Evolutionary conservation across 64 coral and sea anemone species (phyloP).

Genomic region (Trachythela sp.): DNA sequence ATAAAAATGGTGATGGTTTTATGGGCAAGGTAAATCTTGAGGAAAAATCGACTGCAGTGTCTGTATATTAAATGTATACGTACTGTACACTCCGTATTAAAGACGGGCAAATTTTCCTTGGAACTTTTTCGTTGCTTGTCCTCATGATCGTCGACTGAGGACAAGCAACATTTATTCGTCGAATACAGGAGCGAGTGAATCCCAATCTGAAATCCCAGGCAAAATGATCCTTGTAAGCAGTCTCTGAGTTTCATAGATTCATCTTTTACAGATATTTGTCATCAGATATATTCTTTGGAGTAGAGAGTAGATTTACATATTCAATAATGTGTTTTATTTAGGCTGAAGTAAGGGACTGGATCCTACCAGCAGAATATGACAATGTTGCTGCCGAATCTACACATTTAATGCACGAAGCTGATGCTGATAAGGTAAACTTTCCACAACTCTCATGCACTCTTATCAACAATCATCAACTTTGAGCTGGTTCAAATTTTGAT

Average conservation of each 20-base stretch:
- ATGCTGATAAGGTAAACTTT: slow-evolving; percentile 56
- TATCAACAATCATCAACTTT: neutral
- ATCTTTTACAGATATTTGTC: no score
- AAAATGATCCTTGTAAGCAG: no score
- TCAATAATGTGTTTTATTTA: neutral
- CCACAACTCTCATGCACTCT: neutral
- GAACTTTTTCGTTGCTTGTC: no score
- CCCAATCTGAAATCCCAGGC: no score
- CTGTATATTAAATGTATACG: no score
- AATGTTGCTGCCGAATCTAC: slow-evolving; percentile 80
- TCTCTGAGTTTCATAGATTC: no score
- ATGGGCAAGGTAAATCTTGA: slow-evolving; percentile 71
- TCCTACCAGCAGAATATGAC: slow-evolving; percentile 88
- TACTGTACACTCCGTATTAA: neutral
- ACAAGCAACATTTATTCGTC: no score
- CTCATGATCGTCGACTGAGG: no score
- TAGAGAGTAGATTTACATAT: neutral
- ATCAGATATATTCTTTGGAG: no score
- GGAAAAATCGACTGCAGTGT: neutral
- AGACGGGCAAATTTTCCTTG: neutral
- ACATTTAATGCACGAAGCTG: slow-evolving; percentile 85
- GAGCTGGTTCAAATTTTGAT: no score
- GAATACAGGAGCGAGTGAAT: no score
- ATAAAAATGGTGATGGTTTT: slow-evolving; percentile 88
- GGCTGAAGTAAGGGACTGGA: slow-evolving; percentile 92